Percentiles rank a stretch among this genome's conserved stretches.
These are phyloP conservation scores for Bradypus variegatus DNA, from an alignment of 2,797 vertebrate genomes.

Conservation along the genomic window DNA sequence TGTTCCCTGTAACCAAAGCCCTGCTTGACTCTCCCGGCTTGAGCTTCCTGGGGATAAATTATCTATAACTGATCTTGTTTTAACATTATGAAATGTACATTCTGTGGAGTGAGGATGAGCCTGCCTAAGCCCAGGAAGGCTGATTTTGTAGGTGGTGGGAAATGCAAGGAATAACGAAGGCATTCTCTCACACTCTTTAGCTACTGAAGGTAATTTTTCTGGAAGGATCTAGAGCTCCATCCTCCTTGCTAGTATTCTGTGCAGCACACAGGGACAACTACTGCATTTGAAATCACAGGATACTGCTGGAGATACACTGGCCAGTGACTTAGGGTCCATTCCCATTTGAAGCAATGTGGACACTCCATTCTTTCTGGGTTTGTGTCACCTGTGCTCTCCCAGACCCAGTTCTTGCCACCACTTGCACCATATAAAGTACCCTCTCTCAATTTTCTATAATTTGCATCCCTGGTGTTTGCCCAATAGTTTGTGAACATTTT, in stretches of 20 bases:
- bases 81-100: slow-evolving; percentile 42
- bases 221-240: no score
- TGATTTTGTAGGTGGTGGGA: background rate
- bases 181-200: background rate
- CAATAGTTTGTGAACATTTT: background rate
- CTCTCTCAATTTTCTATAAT: background rate
- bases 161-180: background rate
- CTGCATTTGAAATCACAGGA: background rate
- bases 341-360: background rate
- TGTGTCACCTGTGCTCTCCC: background rate
- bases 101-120: background rate
- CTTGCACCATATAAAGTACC: background rate
- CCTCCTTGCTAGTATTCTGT: background rate
- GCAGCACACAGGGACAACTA: background rate
- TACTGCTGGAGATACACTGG: background rate
- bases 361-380: background rate
- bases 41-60: slow-evolving; percentile 48
- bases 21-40: slow-evolving; percentile 41
- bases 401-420: background rate
- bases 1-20: slow-evolving; percentile 10
- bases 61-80: slow-evolving; percentile 56
- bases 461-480: background rate
- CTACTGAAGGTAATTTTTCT: background rate
- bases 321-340: background rate
- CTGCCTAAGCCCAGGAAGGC: background rate